These are phyloP conservation scores for Achlya flavicornis DNA, from an alignment of 2,888 invertebrate genomes.

Conservation along the genomic window DNA sequence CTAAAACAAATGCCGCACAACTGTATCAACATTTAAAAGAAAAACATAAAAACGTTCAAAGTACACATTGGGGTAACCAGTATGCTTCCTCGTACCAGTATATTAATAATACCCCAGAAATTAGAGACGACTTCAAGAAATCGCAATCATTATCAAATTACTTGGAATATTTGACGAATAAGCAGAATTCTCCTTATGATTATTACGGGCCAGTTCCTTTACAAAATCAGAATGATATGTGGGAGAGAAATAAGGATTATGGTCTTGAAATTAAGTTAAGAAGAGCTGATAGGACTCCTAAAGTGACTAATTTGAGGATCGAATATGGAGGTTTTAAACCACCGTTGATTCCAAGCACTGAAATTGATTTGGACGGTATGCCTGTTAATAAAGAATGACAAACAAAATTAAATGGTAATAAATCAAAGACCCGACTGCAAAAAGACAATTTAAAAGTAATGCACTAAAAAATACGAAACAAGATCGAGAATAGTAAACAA, in stretches of 20 bases:
- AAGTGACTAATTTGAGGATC: conserved; percentile 82
- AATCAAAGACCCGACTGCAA: too few species aligned
- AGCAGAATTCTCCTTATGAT: conserved; percentile 49
- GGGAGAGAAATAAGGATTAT: conserved; percentile 55
- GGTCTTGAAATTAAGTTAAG: conserved; percentile 76
- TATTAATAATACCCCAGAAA: conserved; percentile 52
- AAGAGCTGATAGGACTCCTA: conserved; percentile 83
- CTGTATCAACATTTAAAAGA: conserved; percentile 20
- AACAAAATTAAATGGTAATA: conserved; percentile 15
- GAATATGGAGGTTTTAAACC: conserved; percentile 93
- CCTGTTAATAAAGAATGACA: conserved; percentile 76
- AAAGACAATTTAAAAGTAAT: too few species aligned
- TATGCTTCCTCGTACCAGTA: conserved; percentile 72
- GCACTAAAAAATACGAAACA: too few species aligned
- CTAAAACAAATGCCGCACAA: conserved; percentile 34
- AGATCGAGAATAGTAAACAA: too few species aligned
- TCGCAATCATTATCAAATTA: conserved; percentile 41
- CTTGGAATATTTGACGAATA: conserved; percentile 47
- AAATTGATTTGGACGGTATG: conserved; percentile 89
- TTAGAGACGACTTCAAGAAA: conserved; percentile 33
- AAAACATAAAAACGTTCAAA: conserved; percentile 33
- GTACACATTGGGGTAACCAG: conserved; percentile 66
- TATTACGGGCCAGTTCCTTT: conserved; percentile 82
- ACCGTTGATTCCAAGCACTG: conserved; percentile 90
- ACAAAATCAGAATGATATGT: conserved; percentile 48